Conservation (phyloP, 2,113 vertebrate genomes). For the Brachyhypopomus gauderio region DNA sequence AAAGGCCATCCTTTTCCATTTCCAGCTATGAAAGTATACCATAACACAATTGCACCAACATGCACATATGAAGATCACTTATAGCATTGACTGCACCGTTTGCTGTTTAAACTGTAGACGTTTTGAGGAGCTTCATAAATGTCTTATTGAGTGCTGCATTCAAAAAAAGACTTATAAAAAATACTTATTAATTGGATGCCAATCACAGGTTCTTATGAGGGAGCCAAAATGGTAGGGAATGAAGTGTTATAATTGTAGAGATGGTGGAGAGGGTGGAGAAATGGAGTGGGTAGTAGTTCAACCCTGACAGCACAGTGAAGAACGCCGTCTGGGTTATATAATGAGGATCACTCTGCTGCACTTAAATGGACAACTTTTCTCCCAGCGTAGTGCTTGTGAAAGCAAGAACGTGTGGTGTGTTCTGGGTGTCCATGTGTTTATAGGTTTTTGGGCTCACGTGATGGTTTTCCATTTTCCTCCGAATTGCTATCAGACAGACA, state of each 20-base stretch:
- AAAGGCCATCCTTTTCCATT: not conserved
- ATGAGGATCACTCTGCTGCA: conserved; percentile 24
- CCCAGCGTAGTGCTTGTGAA: not conserved
- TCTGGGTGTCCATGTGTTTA: not conserved
- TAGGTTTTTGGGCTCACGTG: conserved; percentile 11
- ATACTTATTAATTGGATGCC: conserved; percentile 34
- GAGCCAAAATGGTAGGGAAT: conserved; percentile 2
- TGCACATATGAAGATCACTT: not conserved
- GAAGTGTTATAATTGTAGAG: not conserved
- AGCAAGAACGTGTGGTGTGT: not conserved
- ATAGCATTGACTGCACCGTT: not conserved
- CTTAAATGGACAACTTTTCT: not conserved
- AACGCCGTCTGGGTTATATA: conserved; percentile 41
- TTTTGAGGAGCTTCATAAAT: not conserved
- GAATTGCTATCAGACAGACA: not conserved
- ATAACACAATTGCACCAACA: not conserved
- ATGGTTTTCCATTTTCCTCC: not conserved
- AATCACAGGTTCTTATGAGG: not conserved
- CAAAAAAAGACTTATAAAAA: not conserved
- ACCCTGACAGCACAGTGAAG: conserved; percentile 39
- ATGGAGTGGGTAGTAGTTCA: conserved; percentile 7
- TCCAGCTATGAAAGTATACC: not conserved
- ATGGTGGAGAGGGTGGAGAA: not conserved
- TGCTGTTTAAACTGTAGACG: not conserved
- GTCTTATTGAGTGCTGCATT: conserved; percentile 12